A percentile compares a stretch with the other conserved stretches of the same genome.
Evolutionary conservation across 2,888 invertebrate genomes (phyloP).

Genomic region (Clepsis dumicolana): DNA sequence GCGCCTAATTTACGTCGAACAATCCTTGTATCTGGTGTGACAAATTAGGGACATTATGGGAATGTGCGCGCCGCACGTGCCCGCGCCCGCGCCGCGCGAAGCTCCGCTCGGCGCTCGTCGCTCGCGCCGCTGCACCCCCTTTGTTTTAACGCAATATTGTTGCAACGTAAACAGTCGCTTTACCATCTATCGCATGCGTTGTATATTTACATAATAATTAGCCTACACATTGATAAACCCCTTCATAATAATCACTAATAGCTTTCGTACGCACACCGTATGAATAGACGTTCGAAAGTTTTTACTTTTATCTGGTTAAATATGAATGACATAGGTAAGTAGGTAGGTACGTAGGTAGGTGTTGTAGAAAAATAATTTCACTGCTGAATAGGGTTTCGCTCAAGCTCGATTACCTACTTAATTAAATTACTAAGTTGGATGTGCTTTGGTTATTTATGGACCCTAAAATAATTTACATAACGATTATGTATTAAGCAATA

Average conservation of each 20-base stretch:
- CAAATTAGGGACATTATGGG: not conserved
- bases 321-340: not conserved
- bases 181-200: not conserved
- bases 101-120: not conserved
- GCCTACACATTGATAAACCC: constrained; percentile 10
- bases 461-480: too few relatives aligned
- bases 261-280: not conserved
- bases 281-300: not conserved
- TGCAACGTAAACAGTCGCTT: constrained; percentile 2
- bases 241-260: constrained; percentile 1
- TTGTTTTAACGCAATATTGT: constrained; percentile 4
- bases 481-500: too few relatives aligned
- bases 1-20: not conserved
- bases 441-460: too few relatives aligned
- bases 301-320: not conserved
- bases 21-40: not conserved
- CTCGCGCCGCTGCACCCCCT: constrained; percentile 20
- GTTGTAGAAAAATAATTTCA: too few relatives aligned
- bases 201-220: constrained; percentile 15
- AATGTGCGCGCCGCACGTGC: not conserved
- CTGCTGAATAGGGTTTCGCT: too few relatives aligned
- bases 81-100: not conserved
- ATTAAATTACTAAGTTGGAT: too few relatives aligned
- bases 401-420: too few relatives aligned
- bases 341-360: not conserved